Conservation (phyloP, 2,888 invertebrate species). For the Tholera decimalis region DNA sequence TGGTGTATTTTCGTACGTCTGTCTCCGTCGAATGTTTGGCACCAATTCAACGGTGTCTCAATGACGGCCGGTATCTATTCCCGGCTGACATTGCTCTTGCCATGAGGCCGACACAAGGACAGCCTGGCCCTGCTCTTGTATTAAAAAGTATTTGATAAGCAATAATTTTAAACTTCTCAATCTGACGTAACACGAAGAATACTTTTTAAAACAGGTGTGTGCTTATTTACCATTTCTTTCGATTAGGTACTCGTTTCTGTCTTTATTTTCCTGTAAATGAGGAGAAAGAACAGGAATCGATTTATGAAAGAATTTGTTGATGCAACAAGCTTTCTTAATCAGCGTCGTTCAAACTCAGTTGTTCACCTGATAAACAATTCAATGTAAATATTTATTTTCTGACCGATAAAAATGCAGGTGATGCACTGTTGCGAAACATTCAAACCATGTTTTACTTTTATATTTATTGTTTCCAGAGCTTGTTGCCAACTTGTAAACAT, state of each 20-base stretch:
- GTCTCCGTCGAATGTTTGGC: slow-evolving; percentile 79
- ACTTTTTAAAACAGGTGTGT: slow-evolving; percentile 8
- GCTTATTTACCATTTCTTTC: slow-evolving; percentile 26
- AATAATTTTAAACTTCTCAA: slow-evolving; percentile 28
- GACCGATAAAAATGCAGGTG: slow-evolving; percentile 28
- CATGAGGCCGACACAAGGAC: slow-evolving; percentile 74
- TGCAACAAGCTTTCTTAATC: slow-evolving; percentile 24
- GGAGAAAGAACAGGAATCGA: slow-evolving; percentile 25
- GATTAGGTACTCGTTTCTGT: not conserved
- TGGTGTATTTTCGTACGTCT: slow-evolving; percentile 77
- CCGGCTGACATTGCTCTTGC: slow-evolving; percentile 87
- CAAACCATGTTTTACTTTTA: slow-evolving; percentile 45
- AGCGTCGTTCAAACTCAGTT: slow-evolving; percentile 23
- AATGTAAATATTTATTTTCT: slow-evolving; percentile 52
- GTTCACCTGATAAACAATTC: slow-evolving; percentile 45
- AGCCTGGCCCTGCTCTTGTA: slow-evolving; percentile 62
- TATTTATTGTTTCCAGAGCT: slow-evolving; percentile 40
- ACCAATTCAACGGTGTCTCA: slow-evolving; percentile 80
- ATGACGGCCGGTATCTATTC: slow-evolving; percentile 82
- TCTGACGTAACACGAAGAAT: slow-evolving; percentile 19
- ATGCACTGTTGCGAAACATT: slow-evolving; percentile 31
- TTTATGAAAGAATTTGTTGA: slow-evolving; percentile 22
- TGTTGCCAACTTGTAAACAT: slow-evolving; percentile 49
- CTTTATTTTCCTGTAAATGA: not conserved
- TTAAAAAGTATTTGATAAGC: slow-evolving; percentile 34